A percentile compares a stretch with the other conserved stretches of the same genome.
phyloP scores from a whole-genome alignment of 2,113 vertebrate genomes.

The Danionella cerebrum region DNA sequence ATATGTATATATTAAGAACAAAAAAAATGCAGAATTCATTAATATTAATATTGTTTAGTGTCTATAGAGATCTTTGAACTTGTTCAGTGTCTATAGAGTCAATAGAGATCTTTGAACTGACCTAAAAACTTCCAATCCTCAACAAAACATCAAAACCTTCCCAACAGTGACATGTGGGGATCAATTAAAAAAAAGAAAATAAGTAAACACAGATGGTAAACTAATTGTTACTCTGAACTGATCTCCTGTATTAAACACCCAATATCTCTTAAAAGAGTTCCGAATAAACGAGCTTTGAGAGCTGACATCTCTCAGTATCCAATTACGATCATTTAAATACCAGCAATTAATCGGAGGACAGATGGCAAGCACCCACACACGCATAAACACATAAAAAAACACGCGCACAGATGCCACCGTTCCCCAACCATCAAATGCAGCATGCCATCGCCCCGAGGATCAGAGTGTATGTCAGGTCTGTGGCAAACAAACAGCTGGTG shows the following conservation, averaged over 20 bases:
- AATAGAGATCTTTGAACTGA: too few relatives aligned
- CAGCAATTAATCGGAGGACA: conserved; percentile 1
- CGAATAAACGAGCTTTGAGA: neutral
- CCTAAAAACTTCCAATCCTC: too few relatives aligned
- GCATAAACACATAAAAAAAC: neutral
- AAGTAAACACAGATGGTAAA: neutral
- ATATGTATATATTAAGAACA: too few relatives aligned
- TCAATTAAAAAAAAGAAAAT: neutral
- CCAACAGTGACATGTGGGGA: neutral
- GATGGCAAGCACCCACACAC: conserved; percentile 16
- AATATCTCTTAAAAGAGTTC: neutral
- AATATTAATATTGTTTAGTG: too few relatives aligned
- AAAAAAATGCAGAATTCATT: too few relatives aligned
- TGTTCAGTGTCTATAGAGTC: too few relatives aligned
- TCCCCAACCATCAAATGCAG: neutral
- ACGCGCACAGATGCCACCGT: neutral
- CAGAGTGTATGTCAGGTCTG: conserved; percentile 19
- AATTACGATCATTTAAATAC: conserved; percentile 41
- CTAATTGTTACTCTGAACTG: neutral
- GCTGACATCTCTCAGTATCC: conserved; percentile 5
- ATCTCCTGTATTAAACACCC: neutral
- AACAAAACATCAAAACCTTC: too few relatives aligned
- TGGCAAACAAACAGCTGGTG: conserved; percentile 36
- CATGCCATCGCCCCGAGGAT: conserved; percentile 14
- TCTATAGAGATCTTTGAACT: too few relatives aligned